phyloP scores from a whole-genome alignment of 1,140 invertebrate genomes.

The Zaprionus inermis region DNA sequence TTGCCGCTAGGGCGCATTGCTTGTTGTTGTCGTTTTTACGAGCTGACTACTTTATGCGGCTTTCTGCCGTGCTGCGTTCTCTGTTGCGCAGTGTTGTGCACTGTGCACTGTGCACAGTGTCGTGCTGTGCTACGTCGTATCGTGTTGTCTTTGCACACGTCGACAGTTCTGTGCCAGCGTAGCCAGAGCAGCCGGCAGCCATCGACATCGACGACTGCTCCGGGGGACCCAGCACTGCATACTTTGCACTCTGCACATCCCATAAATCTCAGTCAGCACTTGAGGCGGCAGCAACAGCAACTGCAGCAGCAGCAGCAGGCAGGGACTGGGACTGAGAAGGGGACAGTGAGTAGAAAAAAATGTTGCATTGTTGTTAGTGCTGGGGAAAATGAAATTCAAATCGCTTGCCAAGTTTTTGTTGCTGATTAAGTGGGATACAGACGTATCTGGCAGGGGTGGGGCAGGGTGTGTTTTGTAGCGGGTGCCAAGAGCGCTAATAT shows the following conservation, averaged over 20 bases:
- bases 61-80: slow-evolving; percentile 11
- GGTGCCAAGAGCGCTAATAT: slow-evolving; percentile 24
- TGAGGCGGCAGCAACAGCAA: slow-evolving; percentile 12
- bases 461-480: no score
- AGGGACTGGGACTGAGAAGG: background rate
- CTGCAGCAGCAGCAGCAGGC: background rate
- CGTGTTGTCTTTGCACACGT: slow-evolving; percentile 48
- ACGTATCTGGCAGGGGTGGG: background rate
- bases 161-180: slow-evolving; percentile 32
- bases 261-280: slow-evolving; percentile 56
- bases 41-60: slow-evolving; percentile 48
- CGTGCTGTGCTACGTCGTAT: slow-evolving; percentile 17
- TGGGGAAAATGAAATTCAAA: slow-evolving; percentile 37
- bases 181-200: slow-evolving; percentile 6
- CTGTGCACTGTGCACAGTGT: background rate
- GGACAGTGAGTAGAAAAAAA: slow-evolving; percentile 40
- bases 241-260: slow-evolving; percentile 45
- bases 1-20: slow-evolving; percentile 29
- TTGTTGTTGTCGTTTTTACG: slow-evolving; percentile 51
- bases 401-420: slow-evolving; percentile 33
- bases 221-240: no score
- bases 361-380: slow-evolving; percentile 16
- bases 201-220: slow-evolving; percentile 28
- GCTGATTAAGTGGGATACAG: slow-evolving; percentile 37
- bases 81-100: background rate